A percentile compares a stretch with the other conserved stretches of the same genome.
These are phyloP conservation scores for Oscheius sp. DNA, from an alignment of 2,888 invertebrate genomes.

Conservation along the genomic window DNA sequence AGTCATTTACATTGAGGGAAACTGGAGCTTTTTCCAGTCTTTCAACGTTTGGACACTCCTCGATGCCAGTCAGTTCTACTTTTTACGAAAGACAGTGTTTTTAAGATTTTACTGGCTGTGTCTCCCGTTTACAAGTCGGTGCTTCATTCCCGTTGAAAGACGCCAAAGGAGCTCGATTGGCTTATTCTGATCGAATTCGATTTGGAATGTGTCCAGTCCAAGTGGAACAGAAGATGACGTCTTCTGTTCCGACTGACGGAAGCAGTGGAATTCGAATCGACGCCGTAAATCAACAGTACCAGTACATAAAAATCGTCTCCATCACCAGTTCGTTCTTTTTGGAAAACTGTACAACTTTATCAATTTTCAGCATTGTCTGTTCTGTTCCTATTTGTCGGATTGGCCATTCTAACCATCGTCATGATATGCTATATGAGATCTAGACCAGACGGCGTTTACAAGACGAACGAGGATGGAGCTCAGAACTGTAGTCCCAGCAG, in stretches of 20 bases:
- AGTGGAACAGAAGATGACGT: conserved; percentile 20
- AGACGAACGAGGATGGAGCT: conserved; percentile 56
- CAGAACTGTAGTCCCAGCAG: conserved; percentile 38
- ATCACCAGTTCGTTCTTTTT: conserved; percentile 35
- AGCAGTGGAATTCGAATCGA: conserved; percentile 30
- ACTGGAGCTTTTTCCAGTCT: conserved; percentile 69
- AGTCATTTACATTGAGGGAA: conserved; percentile 66
- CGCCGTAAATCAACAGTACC: conserved; percentile 15
- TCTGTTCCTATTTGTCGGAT: conserved; percentile 47
- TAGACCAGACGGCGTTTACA: conserved; percentile 72
- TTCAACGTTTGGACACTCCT: conserved; percentile 71
- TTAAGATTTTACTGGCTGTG: conserved; percentile 68
- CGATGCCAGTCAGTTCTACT: conserved; percentile 56
- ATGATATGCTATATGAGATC: conserved; percentile 68
- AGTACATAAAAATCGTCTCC: conserved; percentile 28
- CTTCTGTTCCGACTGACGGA: conserved; percentile 9
- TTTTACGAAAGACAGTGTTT: neutral
- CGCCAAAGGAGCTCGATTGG: conserved; percentile 63
- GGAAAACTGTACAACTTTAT: too few species aligned
- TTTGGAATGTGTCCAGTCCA: conserved; percentile 69
- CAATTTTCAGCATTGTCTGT: conserved; percentile 41
- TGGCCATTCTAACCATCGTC: conserved; percentile 56
- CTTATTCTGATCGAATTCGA: conserved; percentile 61
- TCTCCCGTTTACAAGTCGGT: conserved; percentile 69
- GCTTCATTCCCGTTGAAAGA: conserved; percentile 68